Evolutionary conservation across 2,888 invertebrate species (phyloP).

Genomic region (Pseudeuparius sepicola): DNA sequence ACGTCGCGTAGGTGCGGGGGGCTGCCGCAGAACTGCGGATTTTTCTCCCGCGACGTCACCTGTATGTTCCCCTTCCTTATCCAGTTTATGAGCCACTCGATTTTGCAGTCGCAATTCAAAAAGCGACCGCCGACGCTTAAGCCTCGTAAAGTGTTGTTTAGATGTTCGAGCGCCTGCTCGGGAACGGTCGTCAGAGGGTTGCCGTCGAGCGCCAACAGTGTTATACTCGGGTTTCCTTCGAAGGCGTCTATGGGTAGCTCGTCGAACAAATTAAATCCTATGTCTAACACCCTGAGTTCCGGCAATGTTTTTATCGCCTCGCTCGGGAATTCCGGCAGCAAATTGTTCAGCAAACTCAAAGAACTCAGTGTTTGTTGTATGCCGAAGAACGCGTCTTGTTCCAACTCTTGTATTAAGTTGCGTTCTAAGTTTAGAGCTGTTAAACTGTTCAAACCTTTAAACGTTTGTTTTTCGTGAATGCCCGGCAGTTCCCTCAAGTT

Average conservation of each 20-base stretch:
- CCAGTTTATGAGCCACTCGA: conserved; percentile 83
- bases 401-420: conserved; percentile 72
- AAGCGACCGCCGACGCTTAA: conserved; percentile 82
- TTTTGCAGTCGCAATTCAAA: conserved; percentile 77
- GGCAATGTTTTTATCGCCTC: conserved; percentile 65
- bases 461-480: conserved; percentile 49
- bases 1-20: conserved; percentile 70
- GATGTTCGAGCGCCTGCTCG: conserved; percentile 62
- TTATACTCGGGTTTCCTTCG: conserved; percentile 70
- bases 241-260: conserved; percentile 73
- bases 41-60: conserved; percentile 84
- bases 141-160: conserved; percentile 75
- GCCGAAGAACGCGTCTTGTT: conserved; percentile 66
- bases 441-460: conserved; percentile 69
- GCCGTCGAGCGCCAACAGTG: conserved; percentile 80
- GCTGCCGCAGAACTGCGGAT: conserved; percentile 86
- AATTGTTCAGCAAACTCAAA: conserved; percentile 78
- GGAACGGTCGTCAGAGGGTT: conserved; percentile 82
- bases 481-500: conserved; percentile 74
- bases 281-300: conserved; percentile 79
- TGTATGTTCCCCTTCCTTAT: conserved; percentile 78
- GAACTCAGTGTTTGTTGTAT: conserved; percentile 77
- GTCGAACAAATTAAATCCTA: conserved; percentile 83
- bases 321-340: conserved; percentile 78
- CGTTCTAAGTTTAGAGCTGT: conserved; percentile 83